phyloP scores from a whole-genome alignment of 2,797 vertebrate genomes.

The Menidia menidia region DNA sequence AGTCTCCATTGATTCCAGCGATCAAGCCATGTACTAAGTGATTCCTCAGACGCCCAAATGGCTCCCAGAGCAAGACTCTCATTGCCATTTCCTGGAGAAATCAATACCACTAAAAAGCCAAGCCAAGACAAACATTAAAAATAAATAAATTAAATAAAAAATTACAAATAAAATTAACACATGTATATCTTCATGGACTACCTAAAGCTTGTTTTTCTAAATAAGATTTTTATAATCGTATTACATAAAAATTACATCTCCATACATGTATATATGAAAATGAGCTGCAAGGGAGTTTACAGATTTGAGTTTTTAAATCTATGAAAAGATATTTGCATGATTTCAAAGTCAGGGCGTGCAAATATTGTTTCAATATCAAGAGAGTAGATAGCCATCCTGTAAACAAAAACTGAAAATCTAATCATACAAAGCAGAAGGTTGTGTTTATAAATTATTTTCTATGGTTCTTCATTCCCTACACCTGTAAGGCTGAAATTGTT shows the following conservation, averaged over 20 bases:
- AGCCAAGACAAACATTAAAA: conserved; percentile 60
- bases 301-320: conserved; percentile 2
- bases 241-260: not conserved
- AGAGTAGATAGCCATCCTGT: conserved; percentile 6
- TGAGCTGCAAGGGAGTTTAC: not conserved
- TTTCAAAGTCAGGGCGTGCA: not conserved
- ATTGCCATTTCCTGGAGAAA: conserved; percentile 88
- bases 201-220: conserved; percentile 22
- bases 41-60: conserved; percentile 88
- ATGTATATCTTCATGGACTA: conserved; percentile 53
- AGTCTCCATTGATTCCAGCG: conserved; percentile 82
- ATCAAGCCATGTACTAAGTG: conserved; percentile 86
- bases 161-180: too few species aligned
- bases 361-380: not conserved
- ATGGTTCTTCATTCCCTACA: not conserved
- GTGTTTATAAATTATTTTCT: not conserved
- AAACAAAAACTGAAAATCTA: conserved; percentile 38
- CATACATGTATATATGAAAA: conserved; percentile 4
- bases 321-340: not conserved
- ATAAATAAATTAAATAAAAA: not conserved
- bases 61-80: conserved; percentile 85
- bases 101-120: conserved; percentile 88
- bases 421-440: not conserved
- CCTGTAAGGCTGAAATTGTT: too few species aligned
- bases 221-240: not conserved